Conservation (phyloP, 1,140 invertebrate genomes). For the Drosophila suzukii region DNA sequence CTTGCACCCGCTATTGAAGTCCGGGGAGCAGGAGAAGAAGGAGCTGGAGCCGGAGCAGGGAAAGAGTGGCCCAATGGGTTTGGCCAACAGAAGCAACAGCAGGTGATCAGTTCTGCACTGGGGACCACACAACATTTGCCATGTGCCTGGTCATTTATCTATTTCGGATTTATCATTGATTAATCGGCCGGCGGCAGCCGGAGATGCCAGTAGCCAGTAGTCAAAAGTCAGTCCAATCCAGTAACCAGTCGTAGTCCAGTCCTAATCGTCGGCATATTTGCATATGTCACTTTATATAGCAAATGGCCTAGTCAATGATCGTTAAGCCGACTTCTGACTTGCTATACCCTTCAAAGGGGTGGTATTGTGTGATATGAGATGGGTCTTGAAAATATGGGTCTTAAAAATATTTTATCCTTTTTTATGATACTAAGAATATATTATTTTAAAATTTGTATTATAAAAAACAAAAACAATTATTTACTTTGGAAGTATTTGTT, state of each 20-base stretch:
- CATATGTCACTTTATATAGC: constrained; percentile 76
- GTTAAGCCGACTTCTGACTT: constrained; percentile 72
- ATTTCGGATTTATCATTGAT: constrained; percentile 83
- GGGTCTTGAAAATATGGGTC: background rate
- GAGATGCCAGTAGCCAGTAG: constrained; percentile 36
- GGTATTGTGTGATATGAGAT: background rate
- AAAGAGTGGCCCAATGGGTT: constrained; percentile 22
- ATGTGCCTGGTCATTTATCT: constrained; percentile 78
- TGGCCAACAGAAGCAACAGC: constrained; percentile 44
- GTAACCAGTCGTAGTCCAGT: constrained; percentile 26
- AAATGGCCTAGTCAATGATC: constrained; percentile 77
- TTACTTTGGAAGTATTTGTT: background rate
- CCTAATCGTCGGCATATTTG: constrained; percentile 79
- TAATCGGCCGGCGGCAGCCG: constrained; percentile 70
- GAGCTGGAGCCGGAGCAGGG: background rate
- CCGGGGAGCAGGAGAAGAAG: background rate
- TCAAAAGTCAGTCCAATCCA: constrained; percentile 30
- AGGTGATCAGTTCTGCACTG: constrained; percentile 65
- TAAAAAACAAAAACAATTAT: background rate
- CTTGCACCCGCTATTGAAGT: constrained; percentile 71
- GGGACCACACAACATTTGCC: constrained; percentile 74
- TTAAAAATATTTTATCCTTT: background rate
- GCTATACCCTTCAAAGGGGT: constrained; percentile 25
- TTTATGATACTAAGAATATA: too few relatives aligned
- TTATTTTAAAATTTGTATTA: too few relatives aligned